Conservation (phyloP, 2,113 vertebrate genomes). For the Psittacus erithacus region DNA sequence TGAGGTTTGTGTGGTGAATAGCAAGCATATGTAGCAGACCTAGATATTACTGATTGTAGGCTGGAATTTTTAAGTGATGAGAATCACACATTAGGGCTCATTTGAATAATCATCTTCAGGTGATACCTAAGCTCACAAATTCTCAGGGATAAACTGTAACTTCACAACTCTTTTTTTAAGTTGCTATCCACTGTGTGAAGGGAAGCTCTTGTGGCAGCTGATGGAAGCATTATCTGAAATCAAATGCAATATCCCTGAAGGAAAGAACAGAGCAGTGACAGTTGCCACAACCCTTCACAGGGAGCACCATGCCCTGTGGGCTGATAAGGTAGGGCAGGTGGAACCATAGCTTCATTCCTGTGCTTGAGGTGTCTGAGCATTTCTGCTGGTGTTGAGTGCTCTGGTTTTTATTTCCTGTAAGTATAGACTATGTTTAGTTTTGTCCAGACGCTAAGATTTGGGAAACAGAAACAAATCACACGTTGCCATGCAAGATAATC, state of each 20-base stretch:
- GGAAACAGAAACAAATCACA: background rate
- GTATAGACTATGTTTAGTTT: background rate
- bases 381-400: background rate
- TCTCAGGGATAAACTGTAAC: background rate
- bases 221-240: conserved; percentile 12
- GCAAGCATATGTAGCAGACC: background rate
- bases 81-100: background rate
- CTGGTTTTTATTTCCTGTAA: background rate
- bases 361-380: rapidly evolving
- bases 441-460: background rate
- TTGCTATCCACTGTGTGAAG: background rate
- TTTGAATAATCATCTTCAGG: background rate
- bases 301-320: rapidly evolving
- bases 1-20: background rate
- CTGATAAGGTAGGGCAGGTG: background rate
- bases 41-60: background rate
- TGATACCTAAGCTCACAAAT: background rate
- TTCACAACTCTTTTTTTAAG: background rate
- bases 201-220: conserved; percentile 52
- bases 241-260: conserved; percentile 4
- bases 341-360: background rate
- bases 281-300: conserved; percentile 46
- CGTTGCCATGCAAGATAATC: background rate
- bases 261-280: conserved; percentile 39
- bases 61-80: background rate